These are phyloP conservation scores for Bathynomus jamesi DNA, from an alignment of 1,140 invertebrate species.

Conservation along the genomic window DNA sequence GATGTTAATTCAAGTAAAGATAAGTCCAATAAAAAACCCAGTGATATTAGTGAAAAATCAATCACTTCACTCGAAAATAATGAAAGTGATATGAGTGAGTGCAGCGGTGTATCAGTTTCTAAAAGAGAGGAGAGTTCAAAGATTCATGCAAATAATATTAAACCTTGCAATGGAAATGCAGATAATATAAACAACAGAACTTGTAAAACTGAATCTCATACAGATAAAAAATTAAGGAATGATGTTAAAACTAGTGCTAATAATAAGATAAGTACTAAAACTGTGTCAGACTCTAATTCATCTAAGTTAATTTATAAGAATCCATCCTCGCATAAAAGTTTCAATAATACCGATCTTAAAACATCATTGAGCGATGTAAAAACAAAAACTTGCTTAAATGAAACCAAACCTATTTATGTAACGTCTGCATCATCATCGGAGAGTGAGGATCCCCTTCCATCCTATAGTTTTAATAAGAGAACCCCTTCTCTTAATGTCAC, in stretches of 20 bases:
- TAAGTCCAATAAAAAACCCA: neutral
- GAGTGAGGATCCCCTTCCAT: neutral
- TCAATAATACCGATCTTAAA: neutral
- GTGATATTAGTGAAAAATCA: neutral
- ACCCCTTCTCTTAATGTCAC: neutral
- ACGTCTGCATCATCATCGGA: neutral
- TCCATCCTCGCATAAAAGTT: neutral
- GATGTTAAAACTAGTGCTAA: neutral
- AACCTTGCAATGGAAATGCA: neutral
- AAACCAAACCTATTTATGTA: neutral
- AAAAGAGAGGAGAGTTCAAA: neutral
- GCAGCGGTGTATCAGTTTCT: neutral
- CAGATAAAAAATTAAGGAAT: neutral
- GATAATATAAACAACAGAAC: neutral
- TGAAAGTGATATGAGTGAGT: neutral
- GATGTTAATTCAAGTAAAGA: no score
- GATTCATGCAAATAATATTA: neutral
- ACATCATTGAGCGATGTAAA: neutral
- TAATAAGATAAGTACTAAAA: neutral
- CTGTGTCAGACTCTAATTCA: neutral
- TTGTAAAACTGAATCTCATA: neutral
- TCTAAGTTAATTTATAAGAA: no score
- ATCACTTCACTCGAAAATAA: neutral
- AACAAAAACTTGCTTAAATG: neutral
- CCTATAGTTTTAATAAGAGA: neutral